Conservation (phyloP, 35 echinoderm and acorn worm genomes). For the Patiria miniata region DNA sequence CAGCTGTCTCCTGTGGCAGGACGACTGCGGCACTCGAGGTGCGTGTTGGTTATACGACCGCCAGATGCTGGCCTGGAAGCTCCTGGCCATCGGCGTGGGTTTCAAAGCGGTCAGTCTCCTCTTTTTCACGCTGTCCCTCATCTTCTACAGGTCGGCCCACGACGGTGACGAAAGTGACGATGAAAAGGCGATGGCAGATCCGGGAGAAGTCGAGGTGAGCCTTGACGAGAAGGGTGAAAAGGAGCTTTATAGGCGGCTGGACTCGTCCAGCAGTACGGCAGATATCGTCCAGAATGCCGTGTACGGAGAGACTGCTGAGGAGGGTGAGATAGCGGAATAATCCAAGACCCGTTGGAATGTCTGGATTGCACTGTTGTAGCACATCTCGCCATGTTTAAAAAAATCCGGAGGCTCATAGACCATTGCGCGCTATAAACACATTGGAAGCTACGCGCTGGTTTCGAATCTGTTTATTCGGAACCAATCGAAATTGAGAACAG, state of each 20-base stretch:
- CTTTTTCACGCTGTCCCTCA: conserved; percentile 23
- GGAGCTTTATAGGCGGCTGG: neutral
- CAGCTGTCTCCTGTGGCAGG: conserved; percentile 65
- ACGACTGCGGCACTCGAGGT: conserved; percentile 39
- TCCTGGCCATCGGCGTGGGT: conserved; percentile 7
- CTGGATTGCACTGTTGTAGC: too few species aligned
- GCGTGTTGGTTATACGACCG: conserved; percentile 61
- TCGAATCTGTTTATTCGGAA: too few species aligned
- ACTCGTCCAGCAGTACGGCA: conserved; percentile 10
- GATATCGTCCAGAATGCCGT: neutral
- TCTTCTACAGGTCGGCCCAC: conserved; percentile 10
- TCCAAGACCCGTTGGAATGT: too few species aligned
- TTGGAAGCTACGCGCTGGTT: too few species aligned
- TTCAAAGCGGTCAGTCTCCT: conserved; percentile 22
- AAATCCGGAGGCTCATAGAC: too few species aligned
- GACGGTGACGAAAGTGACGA: neutral
- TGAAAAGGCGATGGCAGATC: neutral
- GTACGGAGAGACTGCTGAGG: neutral
- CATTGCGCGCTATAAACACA: too few species aligned
- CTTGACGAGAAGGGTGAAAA: neutral
- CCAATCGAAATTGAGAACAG: too few species aligned
- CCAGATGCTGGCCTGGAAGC: conserved; percentile 31
- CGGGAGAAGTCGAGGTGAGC: neutral
- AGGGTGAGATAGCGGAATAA: too few species aligned
- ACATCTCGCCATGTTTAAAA: too few species aligned